phyloP scores from a whole-genome alignment of 2,888 invertebrate species.

The Helicoverpa assulta region DNA sequence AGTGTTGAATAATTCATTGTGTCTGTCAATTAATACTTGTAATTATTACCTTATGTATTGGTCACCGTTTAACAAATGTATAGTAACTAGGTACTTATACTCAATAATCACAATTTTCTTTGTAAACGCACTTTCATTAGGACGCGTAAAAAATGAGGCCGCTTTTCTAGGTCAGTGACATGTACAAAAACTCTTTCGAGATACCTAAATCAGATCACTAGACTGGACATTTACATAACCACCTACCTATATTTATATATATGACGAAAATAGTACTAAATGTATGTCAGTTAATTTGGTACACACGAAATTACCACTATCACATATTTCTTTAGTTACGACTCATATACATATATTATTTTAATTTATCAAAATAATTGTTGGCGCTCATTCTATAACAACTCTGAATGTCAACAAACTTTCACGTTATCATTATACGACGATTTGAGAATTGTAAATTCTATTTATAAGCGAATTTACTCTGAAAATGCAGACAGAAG shows the following conservation, averaged over 20 bases:
- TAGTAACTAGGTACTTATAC: neutral
- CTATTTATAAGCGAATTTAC: slow-evolving; percentile 9
- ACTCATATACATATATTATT: slow-evolving; percentile 22
- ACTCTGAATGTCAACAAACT: slow-evolving; percentile 17
- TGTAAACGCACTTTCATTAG: slow-evolving; percentile 1
- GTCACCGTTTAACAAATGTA: slow-evolving; percentile 4
- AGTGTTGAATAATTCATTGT: neutral
- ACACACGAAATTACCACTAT: slow-evolving; percentile 27
- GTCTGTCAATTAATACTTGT: neutral
- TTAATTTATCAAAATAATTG: slow-evolving; percentile 23
- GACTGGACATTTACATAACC: slow-evolving; percentile 13
- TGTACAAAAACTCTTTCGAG: slow-evolving; percentile 11
- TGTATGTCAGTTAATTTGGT: slow-evolving; percentile 53
- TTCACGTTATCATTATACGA: slow-evolving; percentile 11
- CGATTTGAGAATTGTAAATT: neutral
- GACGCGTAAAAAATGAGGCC: slow-evolving; percentile 14
- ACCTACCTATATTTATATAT: slow-evolving; percentile 17
- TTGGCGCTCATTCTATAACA: slow-evolving; percentile 29
- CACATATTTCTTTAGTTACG: slow-evolving; percentile 25
- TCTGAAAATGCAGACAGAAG: slow-evolving; percentile 13
- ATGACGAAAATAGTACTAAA: slow-evolving; percentile 46
- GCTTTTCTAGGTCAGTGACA: slow-evolving; percentile 23
- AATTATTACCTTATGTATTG: neutral
- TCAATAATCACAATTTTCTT: slow-evolving; percentile 17
- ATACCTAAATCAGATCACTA: slow-evolving; percentile 27